phyloP scores from a whole-genome alignment of 2,797 vertebrate genomes.

The Molothrus ater region DNA sequence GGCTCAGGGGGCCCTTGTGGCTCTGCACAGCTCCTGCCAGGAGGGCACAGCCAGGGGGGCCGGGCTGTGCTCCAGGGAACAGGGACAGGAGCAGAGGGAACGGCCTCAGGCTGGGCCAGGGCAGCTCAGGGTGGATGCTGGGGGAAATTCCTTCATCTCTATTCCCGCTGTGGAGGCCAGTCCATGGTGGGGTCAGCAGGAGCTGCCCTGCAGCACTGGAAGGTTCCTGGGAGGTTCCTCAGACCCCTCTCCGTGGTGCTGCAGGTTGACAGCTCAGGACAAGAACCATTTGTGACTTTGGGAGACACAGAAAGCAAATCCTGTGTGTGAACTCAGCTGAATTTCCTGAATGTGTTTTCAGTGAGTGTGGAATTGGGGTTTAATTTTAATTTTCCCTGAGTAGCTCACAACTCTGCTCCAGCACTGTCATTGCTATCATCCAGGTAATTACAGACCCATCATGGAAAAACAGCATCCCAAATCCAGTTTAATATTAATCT shows the following conservation, averaged over 20 bases:
- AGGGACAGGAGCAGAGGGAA: no score
- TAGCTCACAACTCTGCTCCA: background rate
- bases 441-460: background rate
- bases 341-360: background rate
- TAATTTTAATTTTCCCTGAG: background rate
- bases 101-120: no score
- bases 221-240: background rate
- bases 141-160: no score
- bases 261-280: background rate
- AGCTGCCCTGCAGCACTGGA: background rate
- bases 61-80: no score
- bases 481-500: conserved; percentile 32
- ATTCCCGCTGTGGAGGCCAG: no score
- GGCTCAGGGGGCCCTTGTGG: background rate
- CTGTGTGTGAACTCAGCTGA: background rate
- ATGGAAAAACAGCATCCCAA: background rate
- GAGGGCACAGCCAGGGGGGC: background rate
- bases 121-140: no score
- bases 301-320: background rate
- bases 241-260: background rate
- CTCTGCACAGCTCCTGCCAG: background rate
- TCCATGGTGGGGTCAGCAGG: background rate
- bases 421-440: background rate
- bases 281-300: background rate
- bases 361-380: background rate